Percentiles rank a stretch among this genome's conserved stretches.
Evolutionary conservation across 2,888 invertebrate species (phyloP).

Genomic region (Pecten maximus): DNA sequence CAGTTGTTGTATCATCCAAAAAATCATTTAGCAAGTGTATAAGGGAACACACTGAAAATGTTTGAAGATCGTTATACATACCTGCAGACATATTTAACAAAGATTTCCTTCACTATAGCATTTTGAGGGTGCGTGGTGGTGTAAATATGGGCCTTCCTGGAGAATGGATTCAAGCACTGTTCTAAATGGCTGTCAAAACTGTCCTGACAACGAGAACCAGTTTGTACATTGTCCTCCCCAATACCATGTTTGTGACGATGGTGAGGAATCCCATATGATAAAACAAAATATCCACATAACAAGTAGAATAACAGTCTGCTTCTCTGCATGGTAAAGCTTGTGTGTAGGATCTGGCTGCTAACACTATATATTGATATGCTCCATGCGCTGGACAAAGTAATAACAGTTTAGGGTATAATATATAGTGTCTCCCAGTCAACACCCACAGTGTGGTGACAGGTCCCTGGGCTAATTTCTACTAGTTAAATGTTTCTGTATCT

Average conservation of each 20-base stretch:
- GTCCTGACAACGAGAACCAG: slow-evolving; percentile 40
- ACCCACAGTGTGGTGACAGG: background rate
- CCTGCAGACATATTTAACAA: slow-evolving; percentile 55
- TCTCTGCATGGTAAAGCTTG: background rate
- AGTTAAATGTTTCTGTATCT: background rate
- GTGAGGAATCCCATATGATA: background rate
- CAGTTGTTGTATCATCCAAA: background rate
- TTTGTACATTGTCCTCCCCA: background rate
- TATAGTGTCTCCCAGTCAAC: background rate
- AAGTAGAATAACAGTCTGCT: background rate
- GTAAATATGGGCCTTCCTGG: slow-evolving; percentile 45
- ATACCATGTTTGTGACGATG: background rate
- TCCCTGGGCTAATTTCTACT: too few species aligned
- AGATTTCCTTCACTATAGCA: slow-evolving; percentile 50
- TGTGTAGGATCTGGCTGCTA: background rate
- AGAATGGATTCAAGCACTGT: slow-evolving; percentile 50
- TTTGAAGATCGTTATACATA: too few species aligned
- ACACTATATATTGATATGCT: background rate
- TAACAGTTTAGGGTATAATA: background rate
- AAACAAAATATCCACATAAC: background rate
- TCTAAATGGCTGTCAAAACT: slow-evolving; percentile 41
- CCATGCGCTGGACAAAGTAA: slow-evolving; percentile 28
- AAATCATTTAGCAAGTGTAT: background rate
- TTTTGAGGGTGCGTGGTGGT: slow-evolving; percentile 42
- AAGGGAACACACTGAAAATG: too few species aligned